phyloP scores from a whole-genome alignment of 2,888 invertebrate species.

The Hirtodrosophila duncani region DNA sequence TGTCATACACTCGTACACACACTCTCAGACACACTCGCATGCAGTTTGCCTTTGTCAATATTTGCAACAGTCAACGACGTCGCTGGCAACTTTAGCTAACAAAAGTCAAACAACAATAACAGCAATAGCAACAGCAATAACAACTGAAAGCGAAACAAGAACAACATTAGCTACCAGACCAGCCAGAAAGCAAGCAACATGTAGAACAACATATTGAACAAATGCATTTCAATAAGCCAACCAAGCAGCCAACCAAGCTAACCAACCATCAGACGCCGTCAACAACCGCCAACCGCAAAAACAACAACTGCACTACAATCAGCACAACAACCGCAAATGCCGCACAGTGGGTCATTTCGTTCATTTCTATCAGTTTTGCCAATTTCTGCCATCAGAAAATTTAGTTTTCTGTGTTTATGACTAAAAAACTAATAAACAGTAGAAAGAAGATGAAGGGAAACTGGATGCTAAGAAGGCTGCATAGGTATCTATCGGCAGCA shows the following conservation, averaged over 20 bases:
- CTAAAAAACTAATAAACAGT: no score
- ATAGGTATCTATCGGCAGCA: no score
- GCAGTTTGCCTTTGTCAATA: conserved; percentile 59
- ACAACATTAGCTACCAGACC: conserved; percentile 44
- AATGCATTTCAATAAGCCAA: conserved; percentile 70
- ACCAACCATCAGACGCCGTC: conserved; percentile 29
- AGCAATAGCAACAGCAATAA: conserved; percentile 5
- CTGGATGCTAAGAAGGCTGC: no score
- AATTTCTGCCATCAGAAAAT: no score
- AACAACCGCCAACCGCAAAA: conserved; percentile 38
- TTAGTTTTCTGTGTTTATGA: no score
- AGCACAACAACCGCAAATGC: conserved; percentile 47
- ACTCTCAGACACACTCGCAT: conserved; percentile 14
- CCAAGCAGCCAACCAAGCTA: conserved; percentile 47
- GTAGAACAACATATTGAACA: conserved; percentile 68
- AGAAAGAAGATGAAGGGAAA: no score
- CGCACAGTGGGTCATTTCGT: conserved; percentile 26
- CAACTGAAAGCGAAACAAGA: conserved; percentile 17
- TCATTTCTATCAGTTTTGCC: no score
- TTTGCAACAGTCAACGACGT: conserved; percentile 64
- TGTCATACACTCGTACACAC: background rate
- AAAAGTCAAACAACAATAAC: conserved; percentile 39
- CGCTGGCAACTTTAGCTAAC: conserved; percentile 59
- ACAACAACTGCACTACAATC: conserved; percentile 43
- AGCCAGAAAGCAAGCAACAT: conserved; percentile 44